Base-by-base conservation (phyloP, 2,888 invertebrate genomes). In the Ectropis crepuscularia region DNA sequence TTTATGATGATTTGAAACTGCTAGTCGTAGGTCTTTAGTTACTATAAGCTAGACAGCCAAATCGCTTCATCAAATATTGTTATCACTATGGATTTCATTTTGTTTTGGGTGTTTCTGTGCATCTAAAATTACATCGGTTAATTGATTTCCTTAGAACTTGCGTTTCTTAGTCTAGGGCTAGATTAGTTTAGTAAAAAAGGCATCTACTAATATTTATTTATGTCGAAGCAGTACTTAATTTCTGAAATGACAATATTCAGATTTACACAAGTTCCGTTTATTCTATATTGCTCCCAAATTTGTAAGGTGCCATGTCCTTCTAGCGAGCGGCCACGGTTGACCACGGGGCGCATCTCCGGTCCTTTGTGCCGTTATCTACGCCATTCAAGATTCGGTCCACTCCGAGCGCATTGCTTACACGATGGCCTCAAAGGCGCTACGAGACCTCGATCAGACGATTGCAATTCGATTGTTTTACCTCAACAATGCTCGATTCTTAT, bases 381-480 rank as follows among this genome's bases (percentile, higher is more conserved):
- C 90, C 83, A 91, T 92, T 92, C 91, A 91, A 81, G 76, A 92
- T 92, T 92, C 86, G 88, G 84, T 84, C 82, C 87, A 88, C 87
- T 79, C 65, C 61, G 68, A 67, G 70, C 71, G 67, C 71, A 69
- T 74, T 73, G 77, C 78, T 73, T 74, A 75, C 74, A 73, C 72
- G 70, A 71, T 69, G 72, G 70, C 72, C 68, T 73, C 72, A 65
- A 67, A 63, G 57, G 70, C 69, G 74, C 64, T 65, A 38, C 66
- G 63, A 73, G 71, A 72, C 72, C 68, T 74, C 72, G 68, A 72
- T 72, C 64, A 53, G 67, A 68, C 16, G 68, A 70, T 72, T 72
- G 72, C 69, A 69, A 79, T 74, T 76, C 74, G 73, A 74, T 78
- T 72, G 72, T 72, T 69, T 72, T 61, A 68, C 66, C 54, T 65